Conservation (phyloP, 2,113 vertebrate species). For the Microtus pennsylvanicus region DNA sequence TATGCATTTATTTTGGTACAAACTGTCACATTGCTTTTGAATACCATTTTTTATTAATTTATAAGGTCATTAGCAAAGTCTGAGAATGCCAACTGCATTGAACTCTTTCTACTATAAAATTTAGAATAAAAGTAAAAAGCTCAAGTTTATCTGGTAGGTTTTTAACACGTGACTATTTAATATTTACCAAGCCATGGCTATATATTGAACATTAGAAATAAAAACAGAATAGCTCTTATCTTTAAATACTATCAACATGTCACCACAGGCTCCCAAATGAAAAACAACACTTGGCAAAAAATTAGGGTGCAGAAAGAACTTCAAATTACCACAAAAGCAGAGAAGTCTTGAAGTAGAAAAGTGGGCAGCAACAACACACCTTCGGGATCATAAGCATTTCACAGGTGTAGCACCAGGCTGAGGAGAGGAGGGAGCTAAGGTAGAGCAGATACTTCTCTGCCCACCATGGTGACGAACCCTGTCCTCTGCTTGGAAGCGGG, state of each 20-base stretch:
- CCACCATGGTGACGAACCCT: not conserved
- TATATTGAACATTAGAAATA: not conserved
- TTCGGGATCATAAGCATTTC: not conserved
- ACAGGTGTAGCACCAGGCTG: not conserved
- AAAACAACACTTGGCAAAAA: not conserved
- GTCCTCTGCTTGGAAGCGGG: not conserved
- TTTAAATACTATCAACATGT: not conserved
- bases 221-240: not conserved
- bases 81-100: not conserved
- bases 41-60: not conserved
- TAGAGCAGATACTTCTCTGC: not conserved
- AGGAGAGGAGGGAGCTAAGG: not conserved
- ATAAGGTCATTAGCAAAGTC: not conserved
- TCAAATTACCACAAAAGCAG: not conserved
- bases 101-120: not conserved
- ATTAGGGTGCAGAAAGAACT: not conserved
- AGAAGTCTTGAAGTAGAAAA: not conserved
- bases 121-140: not conserved
- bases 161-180: not conserved
- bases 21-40: not conserved
- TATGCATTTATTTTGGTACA: not conserved
- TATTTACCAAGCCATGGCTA: not conserved
- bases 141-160: not conserved
- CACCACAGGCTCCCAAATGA: not conserved
- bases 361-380: not conserved